Base-by-base conservation (phyloP, 2,888 invertebrate genomes). In the Spisula subtruncata region DNA sequence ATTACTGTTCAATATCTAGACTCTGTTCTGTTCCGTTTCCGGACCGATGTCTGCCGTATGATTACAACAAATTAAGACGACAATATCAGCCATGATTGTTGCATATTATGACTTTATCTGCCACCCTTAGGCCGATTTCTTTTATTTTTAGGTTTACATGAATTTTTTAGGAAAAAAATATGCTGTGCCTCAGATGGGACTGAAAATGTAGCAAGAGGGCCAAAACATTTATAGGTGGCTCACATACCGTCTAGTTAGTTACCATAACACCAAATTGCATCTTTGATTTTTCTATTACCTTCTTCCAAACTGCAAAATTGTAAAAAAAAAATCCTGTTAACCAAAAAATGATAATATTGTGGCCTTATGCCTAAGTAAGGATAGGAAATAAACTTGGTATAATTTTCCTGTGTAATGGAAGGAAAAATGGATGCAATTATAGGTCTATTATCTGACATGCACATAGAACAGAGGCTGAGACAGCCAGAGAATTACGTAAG, bases 401-500 rank as follows among this genome's bases (percentile, higher is more conserved):
- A 71, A 71, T 71, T 71, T 71, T 10, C 35, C 35, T 32, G 8
- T 75, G 14, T 75, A 75, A 75, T 32, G 32, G 32, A 8, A 32
- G 75, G 41, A 8, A 32, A 75, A 75, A 75, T 75, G 32, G 75
- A 75, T 32, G 75, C 25, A 32, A 75, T 75, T 35, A 32, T 75
- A 60, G n/a, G 20, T 75, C 35, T 32, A 35, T 32, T 25, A 35
- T 32, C 75, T 35, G 75, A 75, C 75, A 75, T 75, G 75, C 75
- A 29, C 35, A 75, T 35, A 32, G 32, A 32, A 35, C 10, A 4
- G 60, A 75, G 14, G 18, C 1, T 5, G 29, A 75, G 60, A 75
- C 29, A 32, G 6, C 14, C 14, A 32, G 75, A 75, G 5, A 32
- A 75, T 35, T 35, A 35, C 4, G 16, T 75, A 75, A 75, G 75